Evolutionary conservation across 2,888 invertebrate species (phyloP), one percentile per base, ranked within the genome.

Genomic region (Metacarcinus magister): DNA sequence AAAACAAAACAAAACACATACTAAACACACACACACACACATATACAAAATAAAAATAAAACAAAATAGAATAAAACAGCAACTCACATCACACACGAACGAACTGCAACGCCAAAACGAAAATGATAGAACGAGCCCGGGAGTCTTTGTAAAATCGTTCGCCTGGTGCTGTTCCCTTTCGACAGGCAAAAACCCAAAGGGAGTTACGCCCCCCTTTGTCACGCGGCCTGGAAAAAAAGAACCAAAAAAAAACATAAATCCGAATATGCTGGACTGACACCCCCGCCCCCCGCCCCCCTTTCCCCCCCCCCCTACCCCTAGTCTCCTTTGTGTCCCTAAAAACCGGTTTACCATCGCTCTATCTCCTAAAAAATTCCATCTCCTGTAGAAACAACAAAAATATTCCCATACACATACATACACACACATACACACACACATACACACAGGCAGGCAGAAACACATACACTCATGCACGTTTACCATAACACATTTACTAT

Each of bases 131-230:
- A 28, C 0, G 39, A 87, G 16, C 10, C 13, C 16, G 8, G 16
- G 39, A 87, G 16, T 39, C n/a, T 39, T 39, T 39, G 87, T 10
- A 87, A 16, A 39, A 32, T 13, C 2, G 39, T 39, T 16, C 87
- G 16, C 39, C 3, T 39, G 10, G 39, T 39, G 39, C 10, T 16
- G 13, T 4, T 87, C 87, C 87, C 87, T 87, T 39, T 87, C 87
- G 87, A 23, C 87, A 87, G 39, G 87, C 87, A 87, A 87, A 39
- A 87, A 87, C 87, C 87, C 39, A 3, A 39, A 39, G 39, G 87
- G 87, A 87, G 39, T n/a, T 8, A n/a, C 32, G 87, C 39, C 87
- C 39, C 39, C 39, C 87, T 87, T 87, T 87, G 87, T 87, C 87
- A 87, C 87, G 87, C 10, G 39, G 87, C 39, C 23, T 16, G 39